A percentile compares a stretch with the other conserved stretches of the same genome.
Evolutionary conservation across 2,113 vertebrate species (phyloP).

Genomic region (Carassius auratus): DNA sequence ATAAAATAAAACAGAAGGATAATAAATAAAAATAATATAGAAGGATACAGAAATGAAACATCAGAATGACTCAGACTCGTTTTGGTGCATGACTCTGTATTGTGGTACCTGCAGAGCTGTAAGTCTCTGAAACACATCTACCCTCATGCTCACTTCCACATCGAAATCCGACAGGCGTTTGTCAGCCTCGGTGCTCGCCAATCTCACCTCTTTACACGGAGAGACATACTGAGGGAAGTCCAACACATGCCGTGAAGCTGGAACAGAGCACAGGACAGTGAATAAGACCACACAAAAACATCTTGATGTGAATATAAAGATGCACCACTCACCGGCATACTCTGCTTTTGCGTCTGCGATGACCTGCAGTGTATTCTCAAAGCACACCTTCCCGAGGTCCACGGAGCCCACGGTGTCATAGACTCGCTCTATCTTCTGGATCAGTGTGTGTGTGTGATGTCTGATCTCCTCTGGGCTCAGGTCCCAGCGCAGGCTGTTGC

Average conservation of each 20-base stretch:
- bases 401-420: constrained; percentile 83
- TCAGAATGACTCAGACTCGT: no score
- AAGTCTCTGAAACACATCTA: constrained; percentile 87
- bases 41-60: no score
- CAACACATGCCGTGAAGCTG: constrained; percentile 87
- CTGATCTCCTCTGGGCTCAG: constrained; percentile 85
- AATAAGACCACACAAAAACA: not conserved
- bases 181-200: constrained; percentile 91
- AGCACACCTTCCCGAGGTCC: constrained; percentile 78
- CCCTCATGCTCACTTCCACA: constrained; percentile 93
- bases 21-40: no score
- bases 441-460: constrained; percentile 80
- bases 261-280: constrained; percentile 43
- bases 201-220: constrained; percentile 82
- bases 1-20: not conserved
- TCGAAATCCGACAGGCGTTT: constrained; percentile 92
- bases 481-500: constrained; percentile 84
- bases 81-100: not conserved
- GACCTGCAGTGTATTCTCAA: constrained; percentile 83
- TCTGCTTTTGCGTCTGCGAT: constrained; percentile 85
- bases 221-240: constrained; percentile 93
- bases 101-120: constrained; percentile 84
- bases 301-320: not conserved
- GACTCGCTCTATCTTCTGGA: constrained; percentile 79
- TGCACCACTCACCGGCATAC: constrained; percentile 81